Conservation (phyloP, 2,113 vertebrate species). For the Theristicus caerulescens region DNA sequence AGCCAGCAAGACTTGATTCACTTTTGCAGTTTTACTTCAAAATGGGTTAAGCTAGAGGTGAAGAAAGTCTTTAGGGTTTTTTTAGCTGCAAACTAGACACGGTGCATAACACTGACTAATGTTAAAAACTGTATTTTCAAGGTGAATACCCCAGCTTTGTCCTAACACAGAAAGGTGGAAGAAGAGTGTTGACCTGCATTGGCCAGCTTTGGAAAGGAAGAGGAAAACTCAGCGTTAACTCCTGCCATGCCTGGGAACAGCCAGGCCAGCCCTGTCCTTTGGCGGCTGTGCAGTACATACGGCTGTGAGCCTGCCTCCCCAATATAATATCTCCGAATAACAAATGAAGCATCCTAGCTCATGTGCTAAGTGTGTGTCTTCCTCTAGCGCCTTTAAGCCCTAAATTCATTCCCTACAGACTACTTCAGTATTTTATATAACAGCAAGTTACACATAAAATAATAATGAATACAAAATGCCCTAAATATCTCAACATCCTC, state of each 20-base stretch:
- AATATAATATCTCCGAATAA: background rate
- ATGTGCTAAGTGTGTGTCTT: background rate
- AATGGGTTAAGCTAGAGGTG: background rate
- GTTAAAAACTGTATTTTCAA: background rate
- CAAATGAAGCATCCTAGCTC: background rate
- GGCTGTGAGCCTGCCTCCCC: background rate
- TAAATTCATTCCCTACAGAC: background rate
- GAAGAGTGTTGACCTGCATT: background rate
- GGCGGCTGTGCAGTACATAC: rapidly evolving
- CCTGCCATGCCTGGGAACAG: background rate
- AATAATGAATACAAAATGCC: background rate
- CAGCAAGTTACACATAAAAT: background rate
- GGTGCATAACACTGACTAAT: background rate
- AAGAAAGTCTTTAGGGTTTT: background rate
- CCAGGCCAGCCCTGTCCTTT: background rate
- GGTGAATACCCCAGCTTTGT: background rate
- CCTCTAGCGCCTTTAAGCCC: background rate
- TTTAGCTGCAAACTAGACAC: background rate
- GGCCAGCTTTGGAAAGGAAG: background rate
- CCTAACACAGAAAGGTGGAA: background rate
- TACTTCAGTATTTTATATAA: background rate
- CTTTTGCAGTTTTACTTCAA: background rate
- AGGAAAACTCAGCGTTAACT: background rate
- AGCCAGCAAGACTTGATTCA: background rate
- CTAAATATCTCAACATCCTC: background rate